Conservation (phyloP, 2,113 vertebrate genomes). For the Tor tambroides region DNA sequence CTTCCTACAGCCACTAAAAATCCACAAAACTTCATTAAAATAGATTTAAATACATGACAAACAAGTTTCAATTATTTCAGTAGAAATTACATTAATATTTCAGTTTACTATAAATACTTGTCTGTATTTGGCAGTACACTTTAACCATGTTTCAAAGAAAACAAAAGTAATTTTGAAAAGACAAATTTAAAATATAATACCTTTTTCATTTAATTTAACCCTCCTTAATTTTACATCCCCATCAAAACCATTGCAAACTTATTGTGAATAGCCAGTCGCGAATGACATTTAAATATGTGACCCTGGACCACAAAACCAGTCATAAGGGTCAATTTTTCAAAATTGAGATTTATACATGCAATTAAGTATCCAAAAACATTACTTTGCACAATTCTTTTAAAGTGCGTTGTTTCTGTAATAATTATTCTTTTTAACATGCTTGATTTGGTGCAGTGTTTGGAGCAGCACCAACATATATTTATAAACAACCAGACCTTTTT, state of each 20-base stretch:
- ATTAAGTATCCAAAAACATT: neutral
- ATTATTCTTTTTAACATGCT: neutral
- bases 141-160: no score
- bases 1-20: neutral
- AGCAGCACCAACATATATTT: neutral
- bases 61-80: neutral
- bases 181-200: no score
- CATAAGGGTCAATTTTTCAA: no score
- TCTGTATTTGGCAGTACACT: no score
- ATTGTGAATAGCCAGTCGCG: no score
- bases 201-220: no score
- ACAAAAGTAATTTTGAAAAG: no score
- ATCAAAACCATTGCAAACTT: no score
- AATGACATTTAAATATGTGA: no score
- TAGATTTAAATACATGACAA: neutral
- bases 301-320: no score
- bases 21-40: neutral
- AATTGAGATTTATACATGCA: no score
- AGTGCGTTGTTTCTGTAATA: neutral
- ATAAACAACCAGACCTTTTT: neutral
- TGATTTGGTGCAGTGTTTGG: neutral
- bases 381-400: neutral
- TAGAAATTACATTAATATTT: neutral
- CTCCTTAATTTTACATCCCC: no score
- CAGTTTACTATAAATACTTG: neutral